Conservation (phyloP, 2,113 vertebrate species). For the Oryzias melastigma region DNA sequence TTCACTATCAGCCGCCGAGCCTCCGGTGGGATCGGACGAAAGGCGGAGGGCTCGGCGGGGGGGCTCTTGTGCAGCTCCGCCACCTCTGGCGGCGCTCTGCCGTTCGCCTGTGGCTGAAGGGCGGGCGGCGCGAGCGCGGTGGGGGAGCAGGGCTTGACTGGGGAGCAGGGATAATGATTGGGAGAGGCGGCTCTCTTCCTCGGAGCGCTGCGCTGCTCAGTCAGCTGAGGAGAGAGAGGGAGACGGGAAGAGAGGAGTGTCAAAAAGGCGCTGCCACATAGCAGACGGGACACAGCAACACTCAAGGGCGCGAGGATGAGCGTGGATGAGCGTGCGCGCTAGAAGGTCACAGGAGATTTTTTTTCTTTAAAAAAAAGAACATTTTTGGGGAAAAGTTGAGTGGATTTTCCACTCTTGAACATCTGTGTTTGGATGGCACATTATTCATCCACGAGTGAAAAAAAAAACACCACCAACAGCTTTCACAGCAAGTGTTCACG, state of each 20-base stretch:
- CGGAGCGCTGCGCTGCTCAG: constrained; percentile 62
- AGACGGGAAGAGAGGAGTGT: constrained; percentile 52
- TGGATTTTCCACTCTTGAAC: not conserved
- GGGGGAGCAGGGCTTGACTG: constrained; percentile 70
- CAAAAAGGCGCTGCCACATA: constrained; percentile 70
- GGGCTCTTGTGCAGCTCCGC: constrained; percentile 44
- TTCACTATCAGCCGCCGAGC: constrained; percentile 95
- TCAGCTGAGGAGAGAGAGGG: constrained; percentile 66
- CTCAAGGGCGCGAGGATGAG: constrained; percentile 20
- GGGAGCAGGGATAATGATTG: constrained; percentile 72
- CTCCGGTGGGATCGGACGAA: constrained; percentile 92
- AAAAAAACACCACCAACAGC: constrained; percentile 9
- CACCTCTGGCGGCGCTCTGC: constrained; percentile 46
- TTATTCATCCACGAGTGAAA: not conserved
- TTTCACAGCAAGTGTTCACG: constrained; percentile 46
- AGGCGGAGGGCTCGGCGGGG: constrained; percentile 51
- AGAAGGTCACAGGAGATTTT: not conserved
- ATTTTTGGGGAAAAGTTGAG: not conserved
- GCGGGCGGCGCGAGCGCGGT: constrained; percentile 59
- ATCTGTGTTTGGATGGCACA: constrained; percentile 16
- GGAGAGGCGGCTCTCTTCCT: constrained; percentile 69
- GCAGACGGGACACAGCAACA: constrained; percentile 41
- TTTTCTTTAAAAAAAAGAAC: no score
- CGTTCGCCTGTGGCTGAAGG: constrained; percentile 77
- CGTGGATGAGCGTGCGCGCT: constrained; percentile 3